Evolutionary conservation across 2,888 invertebrate genomes (phyloP).

Genomic region (Agrotis segetum): DNA sequence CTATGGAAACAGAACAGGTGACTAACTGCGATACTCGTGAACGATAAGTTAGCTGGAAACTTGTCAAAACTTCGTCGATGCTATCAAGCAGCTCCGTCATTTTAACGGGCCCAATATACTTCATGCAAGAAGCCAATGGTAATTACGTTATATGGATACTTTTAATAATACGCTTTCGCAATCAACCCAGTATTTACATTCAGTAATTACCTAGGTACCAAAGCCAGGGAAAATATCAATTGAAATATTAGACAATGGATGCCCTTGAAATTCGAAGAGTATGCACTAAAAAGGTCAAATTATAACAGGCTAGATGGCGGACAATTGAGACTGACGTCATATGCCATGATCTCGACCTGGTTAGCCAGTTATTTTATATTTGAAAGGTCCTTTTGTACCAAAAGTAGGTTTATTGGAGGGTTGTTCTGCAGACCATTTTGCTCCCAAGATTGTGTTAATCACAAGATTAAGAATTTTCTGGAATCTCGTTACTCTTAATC

Average conservation of each 20-base stretch:
- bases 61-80: slow-evolving; percentile 14
- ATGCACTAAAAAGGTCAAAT: slow-evolving; percentile 60
- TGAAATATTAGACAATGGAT: slow-evolving; percentile 58
- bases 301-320: slow-evolving; percentile 35
- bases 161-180: slow-evolving; percentile 42
- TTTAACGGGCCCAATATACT: slow-evolving; percentile 12
- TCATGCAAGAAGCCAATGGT: slow-evolving; percentile 43
- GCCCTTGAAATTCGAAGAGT: slow-evolving; percentile 57
- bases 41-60: slow-evolving; percentile 30
- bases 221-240: slow-evolving; percentile 45
- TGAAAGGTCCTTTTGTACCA: slow-evolving; percentile 6
- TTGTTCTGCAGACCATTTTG: neutral
- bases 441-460: neutral
- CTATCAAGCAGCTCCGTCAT: slow-evolving; percentile 21
- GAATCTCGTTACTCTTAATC: slow-evolving; percentile 3
- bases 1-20: slow-evolving; percentile 25
- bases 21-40: slow-evolving; percentile 21
- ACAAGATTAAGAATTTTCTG: neutral
- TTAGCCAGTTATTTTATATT: slow-evolving; percentile 18
- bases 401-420: neutral
- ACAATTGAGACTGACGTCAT: slow-evolving; percentile 54
- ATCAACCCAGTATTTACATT: slow-evolving; percentile 48
- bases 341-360: slow-evolving; percentile 38
- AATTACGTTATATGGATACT: too few species aligned
- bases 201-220: slow-evolving; percentile 41